phyloP scores from a whole-genome alignment of 2,797 vertebrate genomes.

The Argya squamiceps region DNA sequence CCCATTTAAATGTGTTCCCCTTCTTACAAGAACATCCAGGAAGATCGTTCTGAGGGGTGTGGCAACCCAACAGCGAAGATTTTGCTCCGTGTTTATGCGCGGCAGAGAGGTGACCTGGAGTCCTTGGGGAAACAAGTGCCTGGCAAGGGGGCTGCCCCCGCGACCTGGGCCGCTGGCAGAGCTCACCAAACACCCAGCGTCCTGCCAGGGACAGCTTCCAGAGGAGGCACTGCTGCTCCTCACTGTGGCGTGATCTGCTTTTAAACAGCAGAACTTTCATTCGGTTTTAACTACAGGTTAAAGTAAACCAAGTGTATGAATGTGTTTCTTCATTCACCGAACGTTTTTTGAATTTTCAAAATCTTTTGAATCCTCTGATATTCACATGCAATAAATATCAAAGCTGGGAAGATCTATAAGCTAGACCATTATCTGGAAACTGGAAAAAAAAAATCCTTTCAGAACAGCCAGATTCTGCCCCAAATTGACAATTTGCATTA shows the following conservation, averaged over 20 bases:
- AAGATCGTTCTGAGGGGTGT: not conserved
- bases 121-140: not conserved
- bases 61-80: not conserved
- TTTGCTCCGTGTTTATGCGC: not conserved
- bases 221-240: not conserved
- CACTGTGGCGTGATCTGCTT: accelerated
- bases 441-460: not conserved
- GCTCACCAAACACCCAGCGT: not conserved
- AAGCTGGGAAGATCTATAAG: not conserved
- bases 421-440: not conserved
- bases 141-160: not conserved
- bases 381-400: not conserved
- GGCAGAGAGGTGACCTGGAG: not conserved
- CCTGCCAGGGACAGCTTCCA: not conserved
- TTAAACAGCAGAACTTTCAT: not conserved
- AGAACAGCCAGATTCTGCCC: not conserved
- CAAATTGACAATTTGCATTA: not conserved
- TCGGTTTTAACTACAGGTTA: not conserved
- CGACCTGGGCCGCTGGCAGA: accelerated
- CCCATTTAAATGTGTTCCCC: not conserved
- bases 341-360: not conserved
- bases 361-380: not conserved
- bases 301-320: not conserved
- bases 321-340: not conserved
- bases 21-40: not conserved